phyloP scores from a whole-genome alignment of 2,113 vertebrate species.

The Pteronura brasiliensis region DNA sequence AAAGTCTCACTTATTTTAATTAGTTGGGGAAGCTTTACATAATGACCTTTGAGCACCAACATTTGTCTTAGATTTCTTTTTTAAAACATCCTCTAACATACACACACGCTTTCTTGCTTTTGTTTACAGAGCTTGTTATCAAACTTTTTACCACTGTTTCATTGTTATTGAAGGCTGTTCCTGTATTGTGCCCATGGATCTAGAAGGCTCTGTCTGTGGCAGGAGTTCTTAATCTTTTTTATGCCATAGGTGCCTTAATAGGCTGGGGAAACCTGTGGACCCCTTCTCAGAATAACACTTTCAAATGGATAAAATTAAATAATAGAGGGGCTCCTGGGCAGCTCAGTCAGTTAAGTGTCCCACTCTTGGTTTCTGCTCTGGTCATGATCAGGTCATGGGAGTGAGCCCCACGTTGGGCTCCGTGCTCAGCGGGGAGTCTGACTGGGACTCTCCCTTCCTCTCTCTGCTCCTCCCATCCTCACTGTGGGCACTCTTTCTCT shows the following conservation, averaged over 20 bases:
- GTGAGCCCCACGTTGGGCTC: not conserved
- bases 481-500: not conserved
- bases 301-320: constrained; percentile 25
- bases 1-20: not conserved
- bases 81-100: not conserved
- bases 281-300: constrained; percentile 14
- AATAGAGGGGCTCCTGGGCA: not conserved
- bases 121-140: not conserved
- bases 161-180: not conserved
- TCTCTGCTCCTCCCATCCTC: not conserved
- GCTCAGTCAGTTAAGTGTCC: not conserved
- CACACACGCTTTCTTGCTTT: not conserved
- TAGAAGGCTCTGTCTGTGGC: not conserved
- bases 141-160: not conserved
- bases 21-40: not conserved
- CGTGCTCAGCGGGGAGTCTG: not conserved
- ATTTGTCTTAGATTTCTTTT: constrained; percentile 5
- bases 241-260: not conserved
- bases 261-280: not conserved
- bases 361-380: not conserved
- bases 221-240: not conserved
- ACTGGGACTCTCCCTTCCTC: too few relatives aligned
- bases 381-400: not conserved
- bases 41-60: constrained; percentile 2
- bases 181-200: not conserved